Evolutionary conservation across 2,888 invertebrate genomes (phyloP).

Genomic region (Crossocerus cetratus): DNA sequence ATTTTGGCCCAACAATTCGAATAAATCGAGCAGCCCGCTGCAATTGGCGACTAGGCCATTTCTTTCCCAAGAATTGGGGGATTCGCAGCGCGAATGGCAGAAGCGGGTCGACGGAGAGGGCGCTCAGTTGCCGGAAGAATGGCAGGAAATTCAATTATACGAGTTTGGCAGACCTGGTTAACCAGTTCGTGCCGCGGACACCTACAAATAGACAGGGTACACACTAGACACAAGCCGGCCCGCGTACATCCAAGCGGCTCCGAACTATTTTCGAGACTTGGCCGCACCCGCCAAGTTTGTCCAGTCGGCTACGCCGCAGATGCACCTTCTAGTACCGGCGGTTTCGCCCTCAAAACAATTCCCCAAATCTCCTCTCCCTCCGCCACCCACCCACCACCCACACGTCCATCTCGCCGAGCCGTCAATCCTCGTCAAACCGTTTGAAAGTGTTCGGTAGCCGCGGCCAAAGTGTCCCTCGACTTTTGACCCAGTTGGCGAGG

Average conservation of each 20-base stretch:
- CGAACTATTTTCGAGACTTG: conserved; percentile 67
- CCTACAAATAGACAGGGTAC: conserved; percentile 63
- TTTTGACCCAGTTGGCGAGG: too few species aligned
- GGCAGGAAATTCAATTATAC: conserved; percentile 41
- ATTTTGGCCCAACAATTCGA: too few species aligned
- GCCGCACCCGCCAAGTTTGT: conserved; percentile 56
- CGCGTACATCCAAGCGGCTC: conserved; percentile 40
- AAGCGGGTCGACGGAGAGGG: too few species aligned
- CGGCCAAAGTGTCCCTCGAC: too few species aligned
- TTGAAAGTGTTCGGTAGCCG: too few species aligned
- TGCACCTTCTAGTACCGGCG: conserved; percentile 31
- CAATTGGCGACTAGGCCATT: too few species aligned
- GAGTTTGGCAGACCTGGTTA: conserved; percentile 44
- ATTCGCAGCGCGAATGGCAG: too few species aligned
- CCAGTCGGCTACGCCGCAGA: conserved; percentile 50
- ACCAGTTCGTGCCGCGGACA: conserved; percentile 43
- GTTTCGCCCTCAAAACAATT: conserved; percentile 5
- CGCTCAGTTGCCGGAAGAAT: neutral
- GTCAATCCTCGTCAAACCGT: too few species aligned
- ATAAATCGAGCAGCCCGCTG: too few species aligned
- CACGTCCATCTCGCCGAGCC: too few species aligned
- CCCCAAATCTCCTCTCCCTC: neutral
- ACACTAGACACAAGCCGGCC: conserved; percentile 41
- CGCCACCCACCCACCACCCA: too few species aligned
- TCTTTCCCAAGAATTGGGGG: too few species aligned